Evolutionary conservation across 2,797 vertebrate species (phyloP), one percentile per base, ranked within the genome.

Genomic region (Zalophus californianus): DNA sequence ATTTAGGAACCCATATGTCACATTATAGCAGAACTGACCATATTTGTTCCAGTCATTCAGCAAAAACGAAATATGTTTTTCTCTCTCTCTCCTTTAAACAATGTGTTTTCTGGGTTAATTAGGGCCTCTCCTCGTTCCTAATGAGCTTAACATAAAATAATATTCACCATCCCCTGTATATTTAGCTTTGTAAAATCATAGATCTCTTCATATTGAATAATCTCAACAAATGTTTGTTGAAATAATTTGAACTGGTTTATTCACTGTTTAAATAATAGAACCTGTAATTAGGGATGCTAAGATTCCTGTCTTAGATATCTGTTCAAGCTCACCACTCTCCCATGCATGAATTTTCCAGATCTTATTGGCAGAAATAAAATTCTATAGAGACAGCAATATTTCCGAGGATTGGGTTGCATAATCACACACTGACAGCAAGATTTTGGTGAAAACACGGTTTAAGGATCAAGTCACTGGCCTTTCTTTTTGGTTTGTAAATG

Each of bases 181-280:
- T 95, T 96, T 96, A 95, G 60, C 38, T 97, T 97, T 94, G 78
- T 88, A 94, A 97, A 98, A 96, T 95, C 96, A 96, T 86, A 83
- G 68, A 79, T 91, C 86, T 96, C 91, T 97, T 97, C 92, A 91
- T 97, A 80, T 92, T 90, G 89, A 83, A 89, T 90, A 73, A 79
- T 95, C 85, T 97, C 90, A 88, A 88, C 96, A 97, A 88, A 96
- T 96, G 95, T 97, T 98, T 97, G 66, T 92, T 97, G 96, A 97
- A 94, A 90, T 88, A 78, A 86, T 73, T 89, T 97, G 94, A 96
- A 94, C 95, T 96, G 91, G 95, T 94, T 97, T 97, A 96, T 96
- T 96, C 84, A 86, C 92, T 97, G 80, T 88, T 93, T 97, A 90
- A 96, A 97, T 94, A 97, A 94, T 75, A 90, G 96, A 96, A 90